phyloP scores from a whole-genome alignment of 2,113 vertebrate genomes.

The Sciurus niger region DNA sequence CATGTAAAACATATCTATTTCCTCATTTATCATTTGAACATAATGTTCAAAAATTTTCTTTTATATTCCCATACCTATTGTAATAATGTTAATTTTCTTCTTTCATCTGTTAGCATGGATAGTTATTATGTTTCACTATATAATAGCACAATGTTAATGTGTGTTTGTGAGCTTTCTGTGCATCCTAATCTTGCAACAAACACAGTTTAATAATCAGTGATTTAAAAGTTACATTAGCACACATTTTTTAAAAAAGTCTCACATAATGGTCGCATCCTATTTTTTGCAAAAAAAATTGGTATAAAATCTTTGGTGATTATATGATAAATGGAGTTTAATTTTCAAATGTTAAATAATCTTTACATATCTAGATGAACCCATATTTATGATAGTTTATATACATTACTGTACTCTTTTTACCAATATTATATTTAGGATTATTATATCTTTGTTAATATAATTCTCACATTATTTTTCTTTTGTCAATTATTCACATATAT shows the following conservation, averaged over 20 bases:
- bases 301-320: too few relatives aligned
- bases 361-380: background rate
- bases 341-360: constrained; percentile 23
- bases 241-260: too few relatives aligned
- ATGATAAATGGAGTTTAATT: background rate
- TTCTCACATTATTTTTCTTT: background rate
- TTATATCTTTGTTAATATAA: background rate
- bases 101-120: background rate
- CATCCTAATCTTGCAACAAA: too few relatives aligned
- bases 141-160: too few relatives aligned
- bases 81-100: background rate
- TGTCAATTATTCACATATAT: background rate
- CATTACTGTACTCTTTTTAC: background rate
- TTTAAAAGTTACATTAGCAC: too few relatives aligned
- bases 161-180: too few relatives aligned
- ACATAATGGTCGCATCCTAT: too few relatives aligned
- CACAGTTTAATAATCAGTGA: too few relatives aligned
- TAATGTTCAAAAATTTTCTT: background rate
- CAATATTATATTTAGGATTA: background rate
- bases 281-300: too few relatives aligned
- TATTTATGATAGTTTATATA: background rate
- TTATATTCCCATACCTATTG: background rate
- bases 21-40: background rate
- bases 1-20: background rate
- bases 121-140: background rate